Base-by-base conservation (phyloP, 2,888 invertebrate species). In the Celastrina argiolus region DNA sequence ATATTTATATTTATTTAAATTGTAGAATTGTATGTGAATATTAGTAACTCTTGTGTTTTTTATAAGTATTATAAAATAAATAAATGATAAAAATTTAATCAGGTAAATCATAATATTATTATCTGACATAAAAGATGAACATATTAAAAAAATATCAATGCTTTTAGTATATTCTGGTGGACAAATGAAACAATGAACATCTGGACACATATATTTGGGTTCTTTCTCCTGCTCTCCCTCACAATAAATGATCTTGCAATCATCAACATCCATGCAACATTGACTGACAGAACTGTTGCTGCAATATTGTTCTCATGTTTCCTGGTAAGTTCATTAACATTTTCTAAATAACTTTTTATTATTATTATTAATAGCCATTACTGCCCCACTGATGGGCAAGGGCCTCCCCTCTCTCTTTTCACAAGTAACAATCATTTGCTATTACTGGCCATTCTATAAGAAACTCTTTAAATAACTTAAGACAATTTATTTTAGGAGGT, bases 131-230 rank as follows among this genome's bases (percentile, higher is more conserved):
- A 36, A 36, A 36, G 8, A 3, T 36, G 12, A 12, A 36, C 12
- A 12, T 36, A 12, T 12, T 10, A 8, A 10, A 36, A 36, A 12
- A 22, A 22, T 51, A 12, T 4, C n/a, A n/a, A 31, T 14, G 1
- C 14, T 61, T 94, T 71, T 90, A 97, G 98, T 83, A 92, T 97
- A 80, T 97, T 98, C 88, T 96, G 97, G 95, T 97, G 98, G 97
- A 98, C 97, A 67, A 99, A 99, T 83, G 99, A 99, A 87, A 98
- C 98, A 0, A 94, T 99, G 81, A 99, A 99, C 81, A 98, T 99
- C 80, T 99, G 99, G 99, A 97, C 97, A 59, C 99, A 99, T 82
- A 92, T 99, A 78, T 96, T 96, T 76, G 97, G 97, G 10, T 96
- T 96, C 91, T 92, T 95, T 82, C 87, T 98, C 66, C 96, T 99